Base-by-base conservation (phyloP, 1,140 invertebrate genomes). In the Diorhabda elongata region DNA sequence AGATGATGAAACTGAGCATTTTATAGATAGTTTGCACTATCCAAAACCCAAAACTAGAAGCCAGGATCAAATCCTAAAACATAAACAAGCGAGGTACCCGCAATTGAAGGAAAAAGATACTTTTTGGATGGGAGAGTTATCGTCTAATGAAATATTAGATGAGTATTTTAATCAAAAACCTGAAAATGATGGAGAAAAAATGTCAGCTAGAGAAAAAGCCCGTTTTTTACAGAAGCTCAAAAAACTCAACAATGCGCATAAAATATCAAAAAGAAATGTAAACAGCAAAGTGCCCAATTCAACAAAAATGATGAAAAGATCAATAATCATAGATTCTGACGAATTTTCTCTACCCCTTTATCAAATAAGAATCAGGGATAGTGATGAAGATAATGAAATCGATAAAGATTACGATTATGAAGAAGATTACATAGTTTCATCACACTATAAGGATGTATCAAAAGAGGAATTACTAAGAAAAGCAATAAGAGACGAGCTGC, bases 281-380 rank as follows among this genome's bases (percentile, higher is more conserved):
- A 66, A 4, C 9, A 5, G 6, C 5, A 7, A 57, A 43, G 5
- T 5, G 8, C 44, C 43, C 43, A 3, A 26, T 8, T 42, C 45
- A 42, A 43, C 5, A 26, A n/a, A 61, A 62, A 61, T 4, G 5
- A 44, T 26, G 9, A 74, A 72, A 58, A 42, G 70, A 5, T 68
- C 70, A 6, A 72, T 72, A 5, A 60, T 72, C 4, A 57, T 74
- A 9, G 64, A 71, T n/a, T 72, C 70, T 58, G 71, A 72, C 47
- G 70, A 70, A 52, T 42, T 74, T 8, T 56, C 61, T 11, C 26
- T 72, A 42, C 73, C 73, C 6, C 52, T 70, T n/a, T 66, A 69
- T 45, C 71, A 74, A 60, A 42, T 71, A 60, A 69, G 67, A 26
- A 47, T 71, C 8, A 8, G 57, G 7, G 66, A 70, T 2, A 73